Evolutionary conservation across 2,797 vertebrate species (phyloP).

Genomic region (Myotis daubentonii): DNA sequence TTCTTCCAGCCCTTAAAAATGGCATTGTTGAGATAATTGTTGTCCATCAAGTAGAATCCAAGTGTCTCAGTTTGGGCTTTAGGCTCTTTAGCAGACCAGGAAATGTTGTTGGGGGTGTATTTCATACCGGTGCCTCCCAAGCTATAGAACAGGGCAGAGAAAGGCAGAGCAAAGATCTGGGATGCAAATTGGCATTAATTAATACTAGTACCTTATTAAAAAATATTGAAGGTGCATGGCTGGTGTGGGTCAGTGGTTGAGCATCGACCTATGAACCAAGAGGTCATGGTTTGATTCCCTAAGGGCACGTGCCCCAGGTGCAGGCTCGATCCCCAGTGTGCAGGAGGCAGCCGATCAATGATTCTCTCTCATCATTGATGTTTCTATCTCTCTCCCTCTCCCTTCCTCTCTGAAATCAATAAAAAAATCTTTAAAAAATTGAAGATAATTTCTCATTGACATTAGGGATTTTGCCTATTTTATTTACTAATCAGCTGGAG

Average conservation of each 20-base stretch:
- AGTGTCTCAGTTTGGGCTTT: neutral
- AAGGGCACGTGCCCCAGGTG: too few relatives aligned
- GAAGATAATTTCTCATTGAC: constrained; percentile 28
- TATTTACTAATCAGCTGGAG: neutral
- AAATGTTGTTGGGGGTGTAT: neutral
- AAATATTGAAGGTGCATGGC: neutral
- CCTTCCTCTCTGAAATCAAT: too few relatives aligned
- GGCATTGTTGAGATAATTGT: neutral
- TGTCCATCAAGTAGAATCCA: neutral
- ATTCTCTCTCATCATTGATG: too few relatives aligned
- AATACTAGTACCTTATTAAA: neutral
- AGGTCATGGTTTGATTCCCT: too few relatives aligned
- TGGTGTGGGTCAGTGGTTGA: too few relatives aligned
- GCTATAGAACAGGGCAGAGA: neutral
- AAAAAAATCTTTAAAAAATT: neutral
- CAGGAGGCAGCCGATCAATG: too few relatives aligned
- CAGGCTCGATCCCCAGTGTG: too few relatives aligned
- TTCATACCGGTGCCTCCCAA: neutral
- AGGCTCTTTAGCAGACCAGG: neutral
- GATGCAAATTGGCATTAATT: neutral
- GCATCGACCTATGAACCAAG: too few relatives aligned
- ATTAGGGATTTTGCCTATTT: constrained; percentile 26
- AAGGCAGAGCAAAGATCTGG: neutral
- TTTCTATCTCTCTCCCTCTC: too few relatives aligned
- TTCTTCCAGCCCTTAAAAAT: constrained; percentile 27